A percentile compares a stretch with the other conserved stretches of the same genome.
Evolutionary conservation across 2,797 vertebrate genomes (phyloP).

Genomic region (Sphenodon punctatus): DNA sequence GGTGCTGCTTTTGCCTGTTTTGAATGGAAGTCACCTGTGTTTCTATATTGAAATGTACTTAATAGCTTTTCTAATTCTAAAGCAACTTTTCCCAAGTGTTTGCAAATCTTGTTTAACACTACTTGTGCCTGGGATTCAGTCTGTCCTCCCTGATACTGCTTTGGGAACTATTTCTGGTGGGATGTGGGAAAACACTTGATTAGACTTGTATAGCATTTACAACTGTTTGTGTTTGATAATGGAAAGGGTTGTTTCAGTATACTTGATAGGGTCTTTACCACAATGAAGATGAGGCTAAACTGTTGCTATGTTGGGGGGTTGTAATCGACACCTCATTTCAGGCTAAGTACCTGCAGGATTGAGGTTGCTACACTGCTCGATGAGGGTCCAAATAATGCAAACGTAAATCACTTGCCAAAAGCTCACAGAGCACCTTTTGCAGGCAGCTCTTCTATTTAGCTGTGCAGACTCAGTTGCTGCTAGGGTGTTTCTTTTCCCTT

Average conservation of each 20-base stretch:
- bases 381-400: too few relatives aligned
- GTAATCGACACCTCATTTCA: neutral
- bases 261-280: neutral
- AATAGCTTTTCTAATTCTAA: neutral
- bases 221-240: neutral
- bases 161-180: neutral
- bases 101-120: neutral
- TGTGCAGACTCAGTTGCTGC: too few relatives aligned
- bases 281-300: neutral
- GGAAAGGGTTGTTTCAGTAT: neutral
- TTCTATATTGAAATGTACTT: too few relatives aligned
- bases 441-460: too few relatives aligned
- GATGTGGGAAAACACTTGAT: conserved; percentile 13
- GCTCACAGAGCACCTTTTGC: too few relatives aligned
- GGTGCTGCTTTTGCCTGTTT: too few relatives aligned
- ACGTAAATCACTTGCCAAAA: too few relatives aligned
- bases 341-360: too few relatives aligned
- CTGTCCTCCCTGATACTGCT: neutral
- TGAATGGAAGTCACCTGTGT: too few relatives aligned
- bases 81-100: neutral
- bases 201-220: neutral
- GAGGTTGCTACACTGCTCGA: too few relatives aligned
- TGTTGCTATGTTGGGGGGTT: too few relatives aligned
- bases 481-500: neutral
- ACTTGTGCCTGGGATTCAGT: neutral